Evolutionary conservation across 2,797 vertebrate species (phyloP).

Genomic region (Amphiprion clarkii): DNA sequence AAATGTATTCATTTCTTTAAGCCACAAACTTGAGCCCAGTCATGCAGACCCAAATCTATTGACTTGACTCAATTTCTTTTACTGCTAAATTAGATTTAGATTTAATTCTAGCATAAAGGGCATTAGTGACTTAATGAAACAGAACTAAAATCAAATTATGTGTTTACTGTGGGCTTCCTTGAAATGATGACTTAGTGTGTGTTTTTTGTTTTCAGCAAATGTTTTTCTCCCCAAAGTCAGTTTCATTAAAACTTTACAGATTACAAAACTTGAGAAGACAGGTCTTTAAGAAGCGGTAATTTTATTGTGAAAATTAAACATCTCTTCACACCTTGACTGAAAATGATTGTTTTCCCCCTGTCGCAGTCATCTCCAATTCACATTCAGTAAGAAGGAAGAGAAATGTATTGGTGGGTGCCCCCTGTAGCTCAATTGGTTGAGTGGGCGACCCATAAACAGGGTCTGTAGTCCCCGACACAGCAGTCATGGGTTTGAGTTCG

Average conservation of each 20-base stretch:
- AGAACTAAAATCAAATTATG: neutral
- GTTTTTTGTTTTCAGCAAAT: neutral
- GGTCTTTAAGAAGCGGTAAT: neutral
- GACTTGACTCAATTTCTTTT: conserved; percentile 36
- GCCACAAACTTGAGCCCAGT: conserved; percentile 1
- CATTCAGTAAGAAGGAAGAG: neutral
- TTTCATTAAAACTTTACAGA: neutral
- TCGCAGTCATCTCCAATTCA: neutral
- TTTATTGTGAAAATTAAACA: conserved; percentile 5
- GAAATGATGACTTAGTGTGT: no score
- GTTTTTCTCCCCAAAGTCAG: neutral
- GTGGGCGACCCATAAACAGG: no score
- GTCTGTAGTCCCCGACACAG: no score
- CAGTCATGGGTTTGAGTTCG: no score
- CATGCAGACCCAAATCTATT: conserved; percentile 7
- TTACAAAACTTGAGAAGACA: neutral
- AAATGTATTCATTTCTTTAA: conserved; percentile 6
- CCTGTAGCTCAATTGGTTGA: no score
- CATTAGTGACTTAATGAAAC: conserved; percentile 6
- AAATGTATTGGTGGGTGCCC: neutral
- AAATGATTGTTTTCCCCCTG: no score
- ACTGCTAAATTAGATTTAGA: neutral
- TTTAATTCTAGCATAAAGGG: neutral
- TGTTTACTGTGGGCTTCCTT: neutral
- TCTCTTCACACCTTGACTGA: neutral